Percentiles rank a stretch among this genome's conserved stretches.
Conservation (phyloP, 1,140 invertebrate species). For the Drepana arcuata region DNA sequence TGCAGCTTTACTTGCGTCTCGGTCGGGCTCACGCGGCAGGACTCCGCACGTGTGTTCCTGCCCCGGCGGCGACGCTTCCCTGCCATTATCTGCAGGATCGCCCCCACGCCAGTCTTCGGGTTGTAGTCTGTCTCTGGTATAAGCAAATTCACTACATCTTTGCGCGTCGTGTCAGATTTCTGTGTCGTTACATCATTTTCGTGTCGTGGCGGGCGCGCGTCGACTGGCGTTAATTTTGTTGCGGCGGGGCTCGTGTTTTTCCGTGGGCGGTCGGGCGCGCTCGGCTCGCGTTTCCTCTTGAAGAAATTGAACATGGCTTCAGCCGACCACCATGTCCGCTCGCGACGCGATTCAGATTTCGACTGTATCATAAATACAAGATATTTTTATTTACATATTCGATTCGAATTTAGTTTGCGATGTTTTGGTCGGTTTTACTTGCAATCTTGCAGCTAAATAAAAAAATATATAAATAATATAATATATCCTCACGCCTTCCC, state of each 20-base stretch:
- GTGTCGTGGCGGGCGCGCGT: conserved; percentile 29
- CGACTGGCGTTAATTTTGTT: conserved; percentile 27
- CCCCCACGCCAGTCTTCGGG: conserved; percentile 42
- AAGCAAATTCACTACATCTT: conserved; percentile 60
- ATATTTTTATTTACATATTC: too few species aligned
- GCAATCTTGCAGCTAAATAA: too few species aligned
- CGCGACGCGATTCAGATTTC: too few species aligned
- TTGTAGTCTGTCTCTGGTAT: conserved; percentile 49
- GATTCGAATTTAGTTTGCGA: too few species aligned
- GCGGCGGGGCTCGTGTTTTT: conserved; percentile 24
- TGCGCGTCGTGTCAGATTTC: conserved; percentile 37
- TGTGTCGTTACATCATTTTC: conserved; percentile 32
- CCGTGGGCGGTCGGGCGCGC: conserved; percentile 34
- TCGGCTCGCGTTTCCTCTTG: conserved; percentile 45
- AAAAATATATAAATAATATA: too few species aligned
- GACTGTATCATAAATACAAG: too few species aligned
- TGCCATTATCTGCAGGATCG: conserved; percentile 49
- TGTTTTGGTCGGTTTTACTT: too few species aligned
- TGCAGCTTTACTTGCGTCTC: conserved; percentile 30
- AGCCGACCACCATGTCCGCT: conserved; percentile 26
- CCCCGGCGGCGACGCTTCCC: conserved; percentile 41
- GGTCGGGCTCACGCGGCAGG: conserved; percentile 26
- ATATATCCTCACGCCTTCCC: too few species aligned
- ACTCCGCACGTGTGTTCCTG: conserved; percentile 31
- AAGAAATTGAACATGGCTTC: conserved; percentile 59